These are phyloP conservation scores for Eupsittula cactorum DNA, from an alignment of 2,113 vertebrate genomes.

Conservation along the genomic window DNA sequence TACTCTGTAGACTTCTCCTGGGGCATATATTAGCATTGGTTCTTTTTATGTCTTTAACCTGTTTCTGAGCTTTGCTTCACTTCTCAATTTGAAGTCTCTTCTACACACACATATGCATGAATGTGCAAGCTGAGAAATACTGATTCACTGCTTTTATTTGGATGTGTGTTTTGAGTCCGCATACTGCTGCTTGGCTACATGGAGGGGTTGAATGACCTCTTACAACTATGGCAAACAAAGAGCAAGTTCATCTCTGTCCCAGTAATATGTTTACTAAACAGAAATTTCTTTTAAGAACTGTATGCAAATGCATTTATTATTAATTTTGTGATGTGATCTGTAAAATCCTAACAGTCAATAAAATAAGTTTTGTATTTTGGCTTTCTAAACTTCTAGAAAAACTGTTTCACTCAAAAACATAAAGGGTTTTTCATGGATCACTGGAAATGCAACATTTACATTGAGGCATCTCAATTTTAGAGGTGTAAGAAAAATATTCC, in stretches of 20 bases:
- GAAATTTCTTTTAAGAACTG: neutral
- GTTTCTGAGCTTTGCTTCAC: neutral
- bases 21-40: neutral
- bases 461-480: neutral
- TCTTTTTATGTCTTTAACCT: neutral
- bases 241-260: neutral
- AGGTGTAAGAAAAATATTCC: conserved; percentile 8
- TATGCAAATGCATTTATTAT: neutral
- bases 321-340: neutral
- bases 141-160: neutral
- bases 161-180: neutral
- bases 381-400: neutral
- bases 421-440: conserved; percentile 38
- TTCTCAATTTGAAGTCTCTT: neutral
- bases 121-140: neutral
- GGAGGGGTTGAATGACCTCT: neutral
- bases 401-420: conserved; percentile 41
- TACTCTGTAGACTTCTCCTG: neutral
- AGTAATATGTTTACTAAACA: neutral
- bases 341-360: conserved; percentile 10
- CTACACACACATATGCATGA: neutral
- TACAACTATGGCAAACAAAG: neutral
- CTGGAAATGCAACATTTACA: neutral
- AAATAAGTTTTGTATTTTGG: neutral
- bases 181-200: neutral